These are phyloP conservation scores for Pomacea canaliculata DNA, from an alignment of 2,888 invertebrate genomes.

Conservation along the genomic window DNA sequence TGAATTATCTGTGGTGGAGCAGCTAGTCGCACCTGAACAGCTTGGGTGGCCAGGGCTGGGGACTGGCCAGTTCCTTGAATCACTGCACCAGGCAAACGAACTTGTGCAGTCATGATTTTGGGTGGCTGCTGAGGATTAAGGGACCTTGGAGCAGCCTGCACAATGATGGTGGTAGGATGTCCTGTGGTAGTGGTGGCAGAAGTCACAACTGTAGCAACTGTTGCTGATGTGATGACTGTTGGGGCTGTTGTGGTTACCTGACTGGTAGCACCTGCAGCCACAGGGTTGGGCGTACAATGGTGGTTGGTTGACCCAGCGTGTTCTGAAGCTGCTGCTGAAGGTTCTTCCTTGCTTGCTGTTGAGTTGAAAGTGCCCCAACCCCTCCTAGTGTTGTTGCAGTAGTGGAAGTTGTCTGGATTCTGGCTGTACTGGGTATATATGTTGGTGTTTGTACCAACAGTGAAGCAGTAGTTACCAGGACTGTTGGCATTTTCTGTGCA, in stretches of 20 bases:
- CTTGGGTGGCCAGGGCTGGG: constrained; percentile 3
- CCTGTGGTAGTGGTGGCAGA: constrained; percentile 34
- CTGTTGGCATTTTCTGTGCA: constrained; percentile 50
- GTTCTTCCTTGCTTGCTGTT: constrained; percentile 61
- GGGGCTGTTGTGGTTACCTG: constrained; percentile 19
- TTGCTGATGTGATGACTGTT: constrained; percentile 34
- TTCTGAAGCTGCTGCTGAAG: constrained; percentile 64
- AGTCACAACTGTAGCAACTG: constrained; percentile 36
- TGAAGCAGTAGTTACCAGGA: constrained; percentile 40
- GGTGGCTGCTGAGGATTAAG: constrained; percentile 39
- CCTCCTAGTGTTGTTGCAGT: constrained; percentile 47
- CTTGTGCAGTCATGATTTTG: constrained; percentile 20
- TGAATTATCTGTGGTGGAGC: constrained; percentile 4
- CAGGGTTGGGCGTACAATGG: constrained; percentile 15
- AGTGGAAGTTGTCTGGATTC: constrained; percentile 53
- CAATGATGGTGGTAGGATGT: constrained; percentile 31
- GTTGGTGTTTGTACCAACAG: constrained; percentile 53
- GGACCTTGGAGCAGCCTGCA: constrained; percentile 27
- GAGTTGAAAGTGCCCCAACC: constrained; percentile 25
- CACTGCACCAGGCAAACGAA: constrained; percentile 15
- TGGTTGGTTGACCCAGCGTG: constrained; percentile 55
- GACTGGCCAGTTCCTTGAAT: neutral
- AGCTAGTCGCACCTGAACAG: constrained; percentile 16
- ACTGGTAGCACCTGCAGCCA: neutral
- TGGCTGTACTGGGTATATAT: constrained; percentile 50